Evolutionary conservation across 2,113 vertebrate genomes (phyloP), one percentile per base, ranked within the genome.

Genomic region (Lagopus muta): DNA sequence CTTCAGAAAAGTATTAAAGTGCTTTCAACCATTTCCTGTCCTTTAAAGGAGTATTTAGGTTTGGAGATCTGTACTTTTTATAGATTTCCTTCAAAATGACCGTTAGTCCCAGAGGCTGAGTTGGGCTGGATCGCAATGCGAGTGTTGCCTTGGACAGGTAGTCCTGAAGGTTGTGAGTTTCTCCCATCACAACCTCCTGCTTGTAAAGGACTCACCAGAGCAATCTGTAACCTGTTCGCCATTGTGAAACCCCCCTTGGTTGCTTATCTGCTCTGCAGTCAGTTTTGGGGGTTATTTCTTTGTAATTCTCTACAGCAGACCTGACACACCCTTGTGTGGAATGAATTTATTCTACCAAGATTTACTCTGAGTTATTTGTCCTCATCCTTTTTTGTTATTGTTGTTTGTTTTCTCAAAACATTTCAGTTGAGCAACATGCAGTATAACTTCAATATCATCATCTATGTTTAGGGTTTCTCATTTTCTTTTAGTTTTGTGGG

Each of bases 31-130:
- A 21, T 72, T 88, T 64, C 21, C 19, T 81, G 0, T 24, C 80
- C 80, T 90, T 91, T 88, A 71, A 94, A 93, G 72, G 47, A 77
- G 13, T 36, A 91, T 70, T 84, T 57, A 61, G 61, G 32, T 70
- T 88, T 76, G 42, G 4, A 70, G 86, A n/a, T 15, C 22, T 45
- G 79, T 22, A 4, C 18, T 82, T 89, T 18, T 57, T 36, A 79
- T 65, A 79, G 24, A 34, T 64, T 82, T 67, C 25, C 60, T 85
- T 74, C 66, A 19, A 32, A 54, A 34, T 77, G 2, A 2, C 38
- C 55, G 36, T 45, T 25, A 38, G 36, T 24, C 27, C 2, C 5
- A 34, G 43, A 36, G 11, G 17, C n/a, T n/a, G 34, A 0, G 25
- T 52, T 52, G 71, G 66, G 34, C 45, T 47, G 38, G 62, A 34